Percentiles rank a stretch among this genome's conserved stretches.
Evolutionary conservation across 2,888 invertebrate genomes (phyloP).

Genomic region (Willowsia nigromaculata): DNA sequence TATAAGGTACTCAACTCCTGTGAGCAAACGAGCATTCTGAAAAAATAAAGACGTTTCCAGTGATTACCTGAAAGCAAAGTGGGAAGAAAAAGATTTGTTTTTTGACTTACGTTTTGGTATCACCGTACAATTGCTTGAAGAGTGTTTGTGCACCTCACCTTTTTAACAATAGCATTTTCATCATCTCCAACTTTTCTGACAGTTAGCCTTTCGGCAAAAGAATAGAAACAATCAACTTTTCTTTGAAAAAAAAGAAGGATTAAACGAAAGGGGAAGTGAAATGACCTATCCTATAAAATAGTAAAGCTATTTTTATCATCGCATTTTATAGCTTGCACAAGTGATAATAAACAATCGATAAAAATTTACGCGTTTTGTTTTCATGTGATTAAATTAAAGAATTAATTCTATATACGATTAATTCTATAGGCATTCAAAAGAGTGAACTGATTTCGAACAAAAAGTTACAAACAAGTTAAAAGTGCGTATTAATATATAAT

Average conservation of each 20-base stretch:
- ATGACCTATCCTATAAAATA: constrained; percentile 27
- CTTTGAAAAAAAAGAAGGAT: constrained; percentile 3
- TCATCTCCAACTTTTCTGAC: constrained; percentile 25
- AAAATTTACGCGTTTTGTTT: not conserved
- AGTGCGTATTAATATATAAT: not conserved
- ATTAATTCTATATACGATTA: not conserved
- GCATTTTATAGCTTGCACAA: not conserved
- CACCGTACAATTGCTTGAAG: constrained; percentile 4
- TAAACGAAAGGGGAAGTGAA: constrained; percentile 46
- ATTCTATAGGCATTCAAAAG: not conserved
- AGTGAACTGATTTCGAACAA: not conserved
- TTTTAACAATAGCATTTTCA: not conserved
- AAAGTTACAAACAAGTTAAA: constrained; percentile 17
- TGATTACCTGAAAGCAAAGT: constrained; percentile 27
- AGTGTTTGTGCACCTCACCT: constrained; percentile 8
- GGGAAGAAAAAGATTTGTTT: not conserved
- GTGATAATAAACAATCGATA: constrained; percentile 1
- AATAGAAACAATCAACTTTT: not conserved
- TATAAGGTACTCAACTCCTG: constrained; percentile 22
- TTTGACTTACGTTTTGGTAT: not conserved
- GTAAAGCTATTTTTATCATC: not conserved
- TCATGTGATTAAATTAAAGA: not conserved
- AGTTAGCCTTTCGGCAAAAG: constrained; percentile 27
- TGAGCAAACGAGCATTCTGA: not conserved
- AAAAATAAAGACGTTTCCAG: constrained; percentile 26